Percentiles rank a stretch among this genome's conserved stretches.
phyloP scores from a whole-genome alignment of 1,140 invertebrate genomes.

The Tachypleus tridentatus region DNA sequence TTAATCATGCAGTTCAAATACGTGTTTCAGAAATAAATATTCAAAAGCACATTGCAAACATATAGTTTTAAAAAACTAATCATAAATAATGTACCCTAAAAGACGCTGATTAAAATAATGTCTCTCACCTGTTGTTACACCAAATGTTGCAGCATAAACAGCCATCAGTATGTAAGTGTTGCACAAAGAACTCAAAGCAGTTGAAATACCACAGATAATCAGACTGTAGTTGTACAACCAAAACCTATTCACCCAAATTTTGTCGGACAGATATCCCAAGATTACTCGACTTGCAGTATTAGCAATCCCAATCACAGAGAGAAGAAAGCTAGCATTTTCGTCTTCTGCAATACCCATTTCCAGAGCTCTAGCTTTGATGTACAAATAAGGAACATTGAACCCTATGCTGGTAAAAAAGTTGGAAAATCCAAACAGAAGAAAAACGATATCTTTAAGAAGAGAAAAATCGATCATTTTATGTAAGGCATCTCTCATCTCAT shows the following conservation, averaged over 20 bases:
- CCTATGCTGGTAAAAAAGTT: slow-evolving; percentile 94
- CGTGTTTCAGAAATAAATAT: too few species aligned
- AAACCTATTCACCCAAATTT: slow-evolving; percentile 73
- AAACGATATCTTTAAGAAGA: slow-evolving; percentile 69
- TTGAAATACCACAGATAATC: slow-evolving; percentile 53
- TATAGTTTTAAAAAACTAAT: too few species aligned
- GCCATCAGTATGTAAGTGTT: slow-evolving; percentile 51
- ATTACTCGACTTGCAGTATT: slow-evolving; percentile 79
- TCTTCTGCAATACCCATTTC: slow-evolving; percentile 42
- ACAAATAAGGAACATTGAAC: slow-evolving; percentile 89
- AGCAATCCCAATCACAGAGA: slow-evolving; percentile 67
- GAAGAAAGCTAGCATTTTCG: slow-evolving; percentile 46
- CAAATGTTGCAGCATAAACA: slow-evolving; percentile 67
- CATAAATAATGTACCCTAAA: too few species aligned
- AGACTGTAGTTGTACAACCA: slow-evolving; percentile 77
- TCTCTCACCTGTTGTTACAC: slow-evolving; percentile 55
- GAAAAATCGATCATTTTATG: slow-evolving; percentile 72
- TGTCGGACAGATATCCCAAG: slow-evolving; percentile 72
- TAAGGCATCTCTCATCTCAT: slow-evolving; percentile 48
- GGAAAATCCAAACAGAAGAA: slow-evolving; percentile 78
- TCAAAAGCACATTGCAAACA: too few species aligned
- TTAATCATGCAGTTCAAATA: too few species aligned
- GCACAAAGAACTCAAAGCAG: slow-evolving; percentile 59
- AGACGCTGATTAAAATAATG: not conserved
- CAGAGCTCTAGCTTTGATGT: slow-evolving; percentile 54